Evolutionary conservation across 2,797 vertebrate genomes (phyloP).

Genomic region (Anableps anableps): DNA sequence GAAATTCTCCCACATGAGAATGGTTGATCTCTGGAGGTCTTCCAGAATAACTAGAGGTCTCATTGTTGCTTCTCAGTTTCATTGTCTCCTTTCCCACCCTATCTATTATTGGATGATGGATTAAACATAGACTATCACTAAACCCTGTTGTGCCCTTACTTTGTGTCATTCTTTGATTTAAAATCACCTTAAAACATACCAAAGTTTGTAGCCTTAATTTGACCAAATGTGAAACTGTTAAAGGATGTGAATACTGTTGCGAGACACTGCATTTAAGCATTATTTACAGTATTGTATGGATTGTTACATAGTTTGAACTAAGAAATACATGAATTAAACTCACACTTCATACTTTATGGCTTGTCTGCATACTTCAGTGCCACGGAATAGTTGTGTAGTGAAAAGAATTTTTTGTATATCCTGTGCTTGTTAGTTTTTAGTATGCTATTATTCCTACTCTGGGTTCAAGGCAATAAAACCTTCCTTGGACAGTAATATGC

Average conservation of each 20-base stretch:
- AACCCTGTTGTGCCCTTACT: too few relatives aligned
- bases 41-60: background rate
- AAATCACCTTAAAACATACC: background rate
- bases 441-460: slow-evolving; percentile 1
- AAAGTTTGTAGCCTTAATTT: background rate
- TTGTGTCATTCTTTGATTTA: background rate
- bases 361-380: background rate
- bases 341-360: background rate
- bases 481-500: background rate
- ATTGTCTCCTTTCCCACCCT: background rate
- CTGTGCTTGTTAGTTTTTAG: slow-evolving; percentile 7
- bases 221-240: background rate
- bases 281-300: background rate
- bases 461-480: background rate
- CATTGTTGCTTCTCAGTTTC: background rate
- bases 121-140: background rate
- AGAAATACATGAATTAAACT: background rate
- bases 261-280: background rate
- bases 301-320: slow-evolving; percentile 1
- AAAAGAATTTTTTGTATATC: slow-evolving; percentile 2
- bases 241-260: background rate
- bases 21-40: too few relatives aligned
- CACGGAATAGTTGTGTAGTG: background rate
- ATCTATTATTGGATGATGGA: background rate
- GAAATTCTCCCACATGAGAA: too few relatives aligned